Evolutionary conservation across 2,797 vertebrate species (phyloP).

Genomic region (Cyclura pinguis): DNA sequence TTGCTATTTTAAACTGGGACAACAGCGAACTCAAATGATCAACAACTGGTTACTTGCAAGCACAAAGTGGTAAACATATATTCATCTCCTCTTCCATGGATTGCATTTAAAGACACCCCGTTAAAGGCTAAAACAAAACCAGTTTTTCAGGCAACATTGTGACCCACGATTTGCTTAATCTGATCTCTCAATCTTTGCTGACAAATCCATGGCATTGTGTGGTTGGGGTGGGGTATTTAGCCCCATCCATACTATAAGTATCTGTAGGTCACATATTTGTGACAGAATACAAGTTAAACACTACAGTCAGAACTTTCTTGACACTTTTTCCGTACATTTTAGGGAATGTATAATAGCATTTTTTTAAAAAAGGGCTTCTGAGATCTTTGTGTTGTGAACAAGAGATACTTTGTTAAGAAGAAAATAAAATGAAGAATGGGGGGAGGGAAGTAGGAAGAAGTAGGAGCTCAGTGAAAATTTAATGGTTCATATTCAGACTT

Average conservation of each 20-base stretch:
- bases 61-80: background rate
- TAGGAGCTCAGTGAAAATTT: background rate
- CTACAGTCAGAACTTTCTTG: background rate
- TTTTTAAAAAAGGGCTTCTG: background rate
- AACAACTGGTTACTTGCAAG: background rate
- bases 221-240: background rate
- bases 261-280: background rate
- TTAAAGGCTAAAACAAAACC: background rate
- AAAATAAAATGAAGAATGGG: background rate
- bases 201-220: background rate
- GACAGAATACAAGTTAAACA: background rate
- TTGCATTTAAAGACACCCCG: background rate
- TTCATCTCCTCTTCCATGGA: background rate
- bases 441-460: background rate
- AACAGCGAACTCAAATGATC: background rate
- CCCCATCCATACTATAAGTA: background rate
- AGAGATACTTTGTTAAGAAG: background rate
- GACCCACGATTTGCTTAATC: background rate
- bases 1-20: background rate
- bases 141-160: background rate
- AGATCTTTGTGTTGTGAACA: background rate
- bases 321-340: background rate
- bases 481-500: background rate
- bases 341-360: background rate
- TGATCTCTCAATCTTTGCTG: background rate